Evolutionary conservation across 2,888 invertebrate species (phyloP).

Genomic region (Tetranychus piercei): DNA sequence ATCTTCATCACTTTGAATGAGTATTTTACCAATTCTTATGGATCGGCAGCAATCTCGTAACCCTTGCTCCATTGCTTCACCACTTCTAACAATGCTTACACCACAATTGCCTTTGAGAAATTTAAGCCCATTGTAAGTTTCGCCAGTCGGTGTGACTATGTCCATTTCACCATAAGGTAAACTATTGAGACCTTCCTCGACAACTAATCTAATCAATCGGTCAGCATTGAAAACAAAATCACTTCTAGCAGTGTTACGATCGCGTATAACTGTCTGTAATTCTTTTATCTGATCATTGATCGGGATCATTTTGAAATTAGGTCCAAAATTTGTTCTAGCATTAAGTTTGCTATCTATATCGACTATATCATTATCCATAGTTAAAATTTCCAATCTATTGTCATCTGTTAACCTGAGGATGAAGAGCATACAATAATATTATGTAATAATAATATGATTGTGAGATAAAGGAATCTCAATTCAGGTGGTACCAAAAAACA

Average conservation of each 20-base stretch:
- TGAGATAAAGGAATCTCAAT: not conserved
- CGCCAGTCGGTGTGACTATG: conserved; percentile 71
- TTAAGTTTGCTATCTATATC: not conserved
- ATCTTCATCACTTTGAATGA: conserved; percentile 87
- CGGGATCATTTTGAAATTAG: conserved; percentile 50
- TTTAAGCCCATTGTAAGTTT: conserved; percentile 66
- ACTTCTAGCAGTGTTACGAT: conserved; percentile 70
- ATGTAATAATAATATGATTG: not conserved
- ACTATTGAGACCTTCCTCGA: conserved; percentile 93
- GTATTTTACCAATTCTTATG: conserved; percentile 91
- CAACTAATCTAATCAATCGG: conserved; percentile 82
- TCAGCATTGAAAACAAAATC: conserved; percentile 99
- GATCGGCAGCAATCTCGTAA: conserved; percentile 86
- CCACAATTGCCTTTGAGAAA: conserved; percentile 97
- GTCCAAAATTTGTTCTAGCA: conserved; percentile 39
- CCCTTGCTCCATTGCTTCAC: conserved; percentile 74
- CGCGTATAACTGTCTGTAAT: conserved; percentile 37
- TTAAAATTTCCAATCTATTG: not conserved
- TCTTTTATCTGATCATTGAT: conserved; percentile 58
- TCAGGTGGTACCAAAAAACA: too few relatives aligned
- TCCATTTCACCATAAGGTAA: conserved; percentile 76
- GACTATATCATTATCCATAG: not conserved
- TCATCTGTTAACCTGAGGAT: not conserved
- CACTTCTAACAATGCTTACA: conserved; percentile 70
- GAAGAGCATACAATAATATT: too few relatives aligned